Conservation (phyloP, 2,888 invertebrate genomes). For the Boloria selene region DNA sequence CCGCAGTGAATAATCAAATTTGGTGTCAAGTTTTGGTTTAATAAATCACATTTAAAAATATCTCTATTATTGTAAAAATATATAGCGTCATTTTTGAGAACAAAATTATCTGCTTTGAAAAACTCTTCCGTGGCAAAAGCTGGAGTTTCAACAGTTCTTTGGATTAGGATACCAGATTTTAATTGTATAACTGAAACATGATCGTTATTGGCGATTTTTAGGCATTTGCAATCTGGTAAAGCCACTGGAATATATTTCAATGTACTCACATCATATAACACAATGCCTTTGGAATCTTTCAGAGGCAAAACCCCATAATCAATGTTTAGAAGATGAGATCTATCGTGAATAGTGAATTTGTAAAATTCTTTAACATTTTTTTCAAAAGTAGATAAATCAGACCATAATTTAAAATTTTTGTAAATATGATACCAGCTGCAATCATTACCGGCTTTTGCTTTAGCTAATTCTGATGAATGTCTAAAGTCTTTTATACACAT, state of each 20-base stretch:
- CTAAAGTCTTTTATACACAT: conserved; percentile 57
- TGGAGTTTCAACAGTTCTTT: conserved; percentile 54
- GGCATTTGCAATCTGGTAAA: conserved; percentile 57
- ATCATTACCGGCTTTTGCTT: conserved; percentile 57
- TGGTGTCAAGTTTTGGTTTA: conserved; percentile 49
- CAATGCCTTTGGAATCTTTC: conserved; percentile 59
- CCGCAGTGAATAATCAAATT: conserved; percentile 55
- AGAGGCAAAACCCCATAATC: conserved; percentile 61
- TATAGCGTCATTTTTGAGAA: conserved; percentile 51
- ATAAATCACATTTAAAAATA: conserved; percentile 58
- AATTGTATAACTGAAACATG: conserved; percentile 55
- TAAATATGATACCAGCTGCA: conserved; percentile 65
- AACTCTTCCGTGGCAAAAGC: conserved; percentile 54
- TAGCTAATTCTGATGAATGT: conserved; percentile 61
- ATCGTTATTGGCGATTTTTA: conserved; percentile 62
- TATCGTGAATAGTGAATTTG: conserved; percentile 60
- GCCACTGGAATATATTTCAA: conserved; percentile 63
- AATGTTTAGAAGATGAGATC: conserved; percentile 56
- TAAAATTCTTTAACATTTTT: conserved; percentile 58
- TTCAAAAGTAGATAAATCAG: conserved; percentile 48
- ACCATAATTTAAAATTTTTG: conserved; percentile 63
- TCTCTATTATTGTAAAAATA: conserved; percentile 61
- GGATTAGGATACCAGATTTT: conserved; percentile 57
- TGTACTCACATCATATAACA: conserved; percentile 59
- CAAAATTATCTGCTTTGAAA: conserved; percentile 63